A percentile compares a stretch with the other conserved stretches of the same genome.
phyloP scores from a whole-genome alignment of 2,888 invertebrate species.

The Neoitamus cyanurus region DNA sequence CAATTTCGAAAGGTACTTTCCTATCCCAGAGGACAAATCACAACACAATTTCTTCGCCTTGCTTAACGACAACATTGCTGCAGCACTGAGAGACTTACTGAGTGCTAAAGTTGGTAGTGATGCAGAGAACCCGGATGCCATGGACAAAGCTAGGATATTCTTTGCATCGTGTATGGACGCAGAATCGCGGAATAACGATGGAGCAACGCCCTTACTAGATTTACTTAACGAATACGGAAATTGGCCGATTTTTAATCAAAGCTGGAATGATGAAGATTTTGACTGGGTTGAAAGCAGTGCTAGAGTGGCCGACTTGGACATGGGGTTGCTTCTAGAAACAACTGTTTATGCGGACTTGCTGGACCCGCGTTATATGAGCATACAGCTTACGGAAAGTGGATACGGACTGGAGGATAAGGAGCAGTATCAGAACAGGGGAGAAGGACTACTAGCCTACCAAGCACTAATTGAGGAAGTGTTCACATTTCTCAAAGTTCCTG shows the following conservation, averaged over 20 bases:
- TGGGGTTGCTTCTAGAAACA: not conserved
- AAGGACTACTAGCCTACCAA: not conserved
- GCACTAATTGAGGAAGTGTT: not conserved
- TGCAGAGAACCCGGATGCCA: not conserved
- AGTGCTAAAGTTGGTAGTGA: not conserved
- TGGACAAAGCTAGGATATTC: not conserved
- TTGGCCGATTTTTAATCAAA: conserved; percentile 25
- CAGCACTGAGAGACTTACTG: not conserved
- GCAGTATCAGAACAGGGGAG: not conserved
- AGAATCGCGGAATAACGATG: not conserved
- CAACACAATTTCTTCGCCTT: not conserved
- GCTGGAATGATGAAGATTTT: conserved; percentile 20
- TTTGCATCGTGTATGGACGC: not conserved
- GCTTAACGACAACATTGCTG: conserved; percentile 2
- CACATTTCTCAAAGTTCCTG: not conserved
- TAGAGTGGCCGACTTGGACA: not conserved
- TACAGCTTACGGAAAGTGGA: conserved; percentile 14
- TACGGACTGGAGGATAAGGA: not conserved
- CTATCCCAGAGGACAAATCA: conserved; percentile 23
- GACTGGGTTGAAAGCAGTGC: conserved; percentile 30
- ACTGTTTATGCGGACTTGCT: conserved; percentile 12
- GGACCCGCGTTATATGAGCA: not conserved
- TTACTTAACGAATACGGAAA: conserved; percentile 17
- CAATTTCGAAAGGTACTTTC: conserved; percentile 10
- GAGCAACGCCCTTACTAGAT: conserved; percentile 2